phyloP scores from a whole-genome alignment of 2,888 invertebrate species.

The Aradus depressus region DNA sequence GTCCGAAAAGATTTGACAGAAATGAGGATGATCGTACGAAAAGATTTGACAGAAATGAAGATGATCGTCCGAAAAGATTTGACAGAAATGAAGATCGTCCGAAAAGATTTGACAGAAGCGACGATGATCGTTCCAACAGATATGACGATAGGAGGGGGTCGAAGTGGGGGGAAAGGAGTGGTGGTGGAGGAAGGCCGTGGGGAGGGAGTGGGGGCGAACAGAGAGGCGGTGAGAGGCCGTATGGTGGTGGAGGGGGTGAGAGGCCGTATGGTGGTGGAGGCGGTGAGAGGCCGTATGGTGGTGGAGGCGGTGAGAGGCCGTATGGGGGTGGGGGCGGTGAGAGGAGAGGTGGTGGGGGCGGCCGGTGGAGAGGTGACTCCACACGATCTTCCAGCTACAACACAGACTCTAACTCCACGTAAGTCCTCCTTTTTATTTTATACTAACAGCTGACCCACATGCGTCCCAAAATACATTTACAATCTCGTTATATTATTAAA shows the following conservation, averaged over 20 bases:
- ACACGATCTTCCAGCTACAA: no score
- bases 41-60: conserved; percentile 13
- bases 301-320: conserved; percentile 10
- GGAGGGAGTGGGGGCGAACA: no score
- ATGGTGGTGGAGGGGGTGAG: not conserved
- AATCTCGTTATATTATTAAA: no score
- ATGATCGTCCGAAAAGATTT: conserved; percentile 26
- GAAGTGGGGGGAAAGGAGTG: conserved; percentile 22
- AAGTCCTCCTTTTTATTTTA: no score
- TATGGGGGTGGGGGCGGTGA: conserved; percentile 7
- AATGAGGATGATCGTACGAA: not conserved
- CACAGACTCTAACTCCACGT: no score
- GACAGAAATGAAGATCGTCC: not conserved
- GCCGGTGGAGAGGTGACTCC: no score
- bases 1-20: conserved; percentile 5
- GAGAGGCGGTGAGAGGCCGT: not conserved
- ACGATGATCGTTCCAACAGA: no score
- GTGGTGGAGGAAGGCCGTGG: not conserved
- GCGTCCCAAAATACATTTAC: no score
- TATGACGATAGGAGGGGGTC: conserved; percentile 28
- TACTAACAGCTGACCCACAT: no score
- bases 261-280: conserved; percentile 1
- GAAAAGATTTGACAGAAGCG: conserved; percentile 1
- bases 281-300: conserved; percentile 13
- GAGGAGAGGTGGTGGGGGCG: not conserved